Conservation (phyloP, 2,797 vertebrate genomes). For the Micromesistius poutassou region DNA sequence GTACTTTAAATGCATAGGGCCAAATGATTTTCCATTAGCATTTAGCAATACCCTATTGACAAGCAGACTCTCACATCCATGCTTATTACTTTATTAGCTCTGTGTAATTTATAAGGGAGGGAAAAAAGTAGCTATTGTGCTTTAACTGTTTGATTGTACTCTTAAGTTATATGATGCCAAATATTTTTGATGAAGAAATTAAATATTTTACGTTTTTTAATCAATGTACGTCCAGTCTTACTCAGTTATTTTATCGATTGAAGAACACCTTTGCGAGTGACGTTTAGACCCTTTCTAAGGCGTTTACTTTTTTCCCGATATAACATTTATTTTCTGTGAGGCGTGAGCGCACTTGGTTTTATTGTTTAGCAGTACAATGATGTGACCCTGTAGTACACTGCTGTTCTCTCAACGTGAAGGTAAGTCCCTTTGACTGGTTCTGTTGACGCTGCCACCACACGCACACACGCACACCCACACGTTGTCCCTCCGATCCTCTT, state of each 20-base stretch:
- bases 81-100: background rate
- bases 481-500: constrained; percentile 30
- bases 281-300: background rate
- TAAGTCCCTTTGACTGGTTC: constrained; percentile 35
- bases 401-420: constrained; percentile 31
- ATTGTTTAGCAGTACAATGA: constrained; percentile 4
- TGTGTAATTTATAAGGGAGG: background rate
- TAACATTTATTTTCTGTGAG: background rate
- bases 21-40: background rate
- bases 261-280: background rate
- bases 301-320: background rate
- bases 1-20: background rate
- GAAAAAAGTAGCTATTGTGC: constrained; percentile 12
- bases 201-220: constrained; percentile 63
- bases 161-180: constrained; percentile 33
- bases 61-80: background rate
- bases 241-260: constrained; percentile 1
- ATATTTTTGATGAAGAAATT: constrained; percentile 48
- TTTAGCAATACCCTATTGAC: background rate
- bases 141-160: constrained; percentile 27
- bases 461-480: constrained; percentile 28
- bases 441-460: background rate
- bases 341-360: background rate
- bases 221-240: constrained; percentile 5
- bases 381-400: constrained; percentile 18